phyloP scores from a whole-genome alignment of 2,888 invertebrate genomes.

The Dioctria linearis region DNA sequence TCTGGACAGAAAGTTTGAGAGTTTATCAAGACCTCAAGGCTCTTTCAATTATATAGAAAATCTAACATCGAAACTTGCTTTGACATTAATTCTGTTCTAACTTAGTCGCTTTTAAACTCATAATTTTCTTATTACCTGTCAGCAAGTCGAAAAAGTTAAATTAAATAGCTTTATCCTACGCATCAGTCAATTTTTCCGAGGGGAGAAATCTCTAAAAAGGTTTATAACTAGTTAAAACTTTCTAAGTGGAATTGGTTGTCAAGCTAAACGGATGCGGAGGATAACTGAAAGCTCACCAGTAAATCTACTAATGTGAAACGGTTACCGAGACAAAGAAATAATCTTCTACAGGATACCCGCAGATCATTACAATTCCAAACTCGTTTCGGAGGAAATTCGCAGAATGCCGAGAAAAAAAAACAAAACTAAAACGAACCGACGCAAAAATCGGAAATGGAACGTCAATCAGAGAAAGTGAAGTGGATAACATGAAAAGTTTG shows the following conservation, averaged over 20 bases:
- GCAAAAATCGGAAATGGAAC: conserved; percentile 35
- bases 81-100: no score
- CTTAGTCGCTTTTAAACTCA: no score
- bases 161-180: no score
- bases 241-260: conserved; percentile 33
- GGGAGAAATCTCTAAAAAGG: neutral
- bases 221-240: conserved; percentile 37
- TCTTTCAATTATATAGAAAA: no score
- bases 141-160: no score
- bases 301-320: conserved; percentile 18
- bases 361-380: conserved; percentile 33
- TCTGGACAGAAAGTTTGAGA: no score
- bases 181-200: neutral
- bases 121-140: no score
- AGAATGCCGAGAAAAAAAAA: neutral
- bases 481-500: conserved; percentile 39
- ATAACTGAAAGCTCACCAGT: conserved; percentile 25
- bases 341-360: neutral
- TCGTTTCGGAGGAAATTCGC: neutral
- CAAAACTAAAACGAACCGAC: conserved; percentile 1
- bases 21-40: no score
- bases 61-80: no score
- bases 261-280: neutral
- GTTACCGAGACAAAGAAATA: no score
- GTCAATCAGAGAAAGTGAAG: conserved; percentile 39